These are phyloP conservation scores for Tinea trinotella DNA, from an alignment of 2,888 invertebrate species.

Conservation along the genomic window DNA sequence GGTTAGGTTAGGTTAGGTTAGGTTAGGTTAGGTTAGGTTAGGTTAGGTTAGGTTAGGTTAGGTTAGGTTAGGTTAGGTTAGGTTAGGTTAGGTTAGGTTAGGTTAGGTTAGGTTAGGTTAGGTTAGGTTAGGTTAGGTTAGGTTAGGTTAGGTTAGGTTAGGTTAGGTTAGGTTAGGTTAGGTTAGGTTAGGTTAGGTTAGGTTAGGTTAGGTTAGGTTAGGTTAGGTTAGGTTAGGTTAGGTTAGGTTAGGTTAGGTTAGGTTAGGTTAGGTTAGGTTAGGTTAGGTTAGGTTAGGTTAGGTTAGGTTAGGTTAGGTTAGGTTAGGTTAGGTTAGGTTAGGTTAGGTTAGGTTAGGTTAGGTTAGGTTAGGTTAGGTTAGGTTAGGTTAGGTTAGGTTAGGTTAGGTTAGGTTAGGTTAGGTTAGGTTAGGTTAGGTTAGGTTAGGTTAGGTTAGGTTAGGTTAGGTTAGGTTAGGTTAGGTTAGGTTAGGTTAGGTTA, in stretches of 20 bases:
- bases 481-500: conserved; percentile 10
- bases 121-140: conserved; percentile 10
- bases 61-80: conserved; percentile 10
- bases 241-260: background rate
- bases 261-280: background rate
- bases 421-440: conserved; percentile 10
- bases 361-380: background rate
- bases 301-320: conserved; percentile 10
- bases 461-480: conserved; percentile 10
- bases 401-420: conserved; percentile 10
- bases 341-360: conserved; percentile 10
- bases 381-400: conserved; percentile 10
- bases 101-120: conserved; percentile 10
- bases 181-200: background rate
- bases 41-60: conserved; percentile 10
- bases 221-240: background rate
- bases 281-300: conserved; percentile 4
- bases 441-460: conserved; percentile 10
- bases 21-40: conserved; percentile 16
- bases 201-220: background rate
- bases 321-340: conserved; percentile 10
- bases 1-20: conserved; percentile 15
- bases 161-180: background rate
- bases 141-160: background rate
- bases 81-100: conserved; percentile 10